Conservation (phyloP, 2,113 vertebrate genomes). For the Bubalus kerabau region DNA sequence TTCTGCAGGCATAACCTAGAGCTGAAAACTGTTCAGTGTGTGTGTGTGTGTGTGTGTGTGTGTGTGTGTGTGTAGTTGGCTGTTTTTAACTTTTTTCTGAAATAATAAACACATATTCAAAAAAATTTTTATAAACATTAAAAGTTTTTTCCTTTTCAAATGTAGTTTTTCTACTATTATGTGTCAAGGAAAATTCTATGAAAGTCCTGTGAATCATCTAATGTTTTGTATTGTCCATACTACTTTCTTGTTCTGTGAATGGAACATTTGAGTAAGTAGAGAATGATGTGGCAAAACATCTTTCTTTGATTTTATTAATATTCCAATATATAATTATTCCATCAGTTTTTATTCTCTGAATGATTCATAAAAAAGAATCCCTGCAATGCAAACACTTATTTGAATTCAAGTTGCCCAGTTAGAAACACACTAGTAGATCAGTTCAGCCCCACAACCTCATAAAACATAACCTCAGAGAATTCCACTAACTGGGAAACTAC, state of each 20-base stretch:
- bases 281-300: background rate
- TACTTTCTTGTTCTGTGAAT: background rate
- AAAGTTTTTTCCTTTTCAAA: background rate
- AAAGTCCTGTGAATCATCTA: background rate
- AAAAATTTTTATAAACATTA: background rate
- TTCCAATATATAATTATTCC: background rate
- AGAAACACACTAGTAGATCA: background rate
- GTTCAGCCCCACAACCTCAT: background rate
- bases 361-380: background rate
- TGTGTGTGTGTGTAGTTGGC: background rate
- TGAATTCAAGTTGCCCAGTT: background rate
- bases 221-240: background rate
- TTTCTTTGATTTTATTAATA: background rate
- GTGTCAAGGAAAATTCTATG: background rate
- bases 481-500: background rate
- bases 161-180: background rate
- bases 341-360: background rate
- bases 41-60: background rate
- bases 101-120: background rate
- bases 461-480: background rate
- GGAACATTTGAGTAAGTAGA: background rate
- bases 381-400: background rate
- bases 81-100: background rate
- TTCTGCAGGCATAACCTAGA: background rate
- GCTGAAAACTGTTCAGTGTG: background rate